Evolutionary conservation across 1,140 invertebrate genomes (phyloP).

Genomic region (Zophobas atratus): DNA sequence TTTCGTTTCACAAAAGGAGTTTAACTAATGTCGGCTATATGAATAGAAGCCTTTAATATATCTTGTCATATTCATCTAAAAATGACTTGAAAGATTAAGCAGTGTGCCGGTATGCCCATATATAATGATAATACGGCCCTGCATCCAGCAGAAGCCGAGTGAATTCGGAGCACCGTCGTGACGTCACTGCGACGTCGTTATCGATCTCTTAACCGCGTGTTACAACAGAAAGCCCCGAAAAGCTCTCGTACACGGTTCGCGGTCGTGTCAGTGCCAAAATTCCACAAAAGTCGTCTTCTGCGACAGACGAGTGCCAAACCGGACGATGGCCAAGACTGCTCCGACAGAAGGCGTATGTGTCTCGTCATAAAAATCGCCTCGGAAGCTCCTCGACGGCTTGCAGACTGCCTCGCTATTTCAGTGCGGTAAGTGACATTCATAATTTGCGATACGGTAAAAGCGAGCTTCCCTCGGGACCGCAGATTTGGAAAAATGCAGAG

Average conservation of each 20-base stretch:
- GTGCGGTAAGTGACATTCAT: conserved; percentile 51
- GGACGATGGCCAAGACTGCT: background rate
- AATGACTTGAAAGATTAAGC: too few species aligned
- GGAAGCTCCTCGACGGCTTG: conserved; percentile 7
- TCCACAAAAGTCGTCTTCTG: conserved; percentile 22
- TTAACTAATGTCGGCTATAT: too few species aligned
- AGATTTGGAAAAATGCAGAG: background rate
- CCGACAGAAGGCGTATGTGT: conserved; percentile 29
- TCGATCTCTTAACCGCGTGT: conserved; percentile 64
- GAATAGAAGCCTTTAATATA: too few species aligned
- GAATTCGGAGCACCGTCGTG: conserved; percentile 51
- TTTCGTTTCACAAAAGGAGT: too few species aligned
- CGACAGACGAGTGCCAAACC: conserved; percentile 5
- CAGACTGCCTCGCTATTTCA: conserved; percentile 43
- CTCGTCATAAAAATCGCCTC: conserved; percentile 33
- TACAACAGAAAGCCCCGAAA: conserved; percentile 54
- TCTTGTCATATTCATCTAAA: too few species aligned
- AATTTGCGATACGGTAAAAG: background rate
- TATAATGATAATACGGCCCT: too few species aligned
- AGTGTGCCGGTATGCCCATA: too few species aligned
- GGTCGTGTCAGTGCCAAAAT: conserved; percentile 50
- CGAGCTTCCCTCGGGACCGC: background rate
- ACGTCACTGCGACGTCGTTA: conserved; percentile 67
- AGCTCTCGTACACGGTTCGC: conserved; percentile 54
- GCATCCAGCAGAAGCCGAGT: conserved; percentile 28